Percentiles rank a stretch among this genome's conserved stretches.
phyloP scores from a whole-genome alignment of 1,140 invertebrate species.

The Brachystomella parvula region DNA sequence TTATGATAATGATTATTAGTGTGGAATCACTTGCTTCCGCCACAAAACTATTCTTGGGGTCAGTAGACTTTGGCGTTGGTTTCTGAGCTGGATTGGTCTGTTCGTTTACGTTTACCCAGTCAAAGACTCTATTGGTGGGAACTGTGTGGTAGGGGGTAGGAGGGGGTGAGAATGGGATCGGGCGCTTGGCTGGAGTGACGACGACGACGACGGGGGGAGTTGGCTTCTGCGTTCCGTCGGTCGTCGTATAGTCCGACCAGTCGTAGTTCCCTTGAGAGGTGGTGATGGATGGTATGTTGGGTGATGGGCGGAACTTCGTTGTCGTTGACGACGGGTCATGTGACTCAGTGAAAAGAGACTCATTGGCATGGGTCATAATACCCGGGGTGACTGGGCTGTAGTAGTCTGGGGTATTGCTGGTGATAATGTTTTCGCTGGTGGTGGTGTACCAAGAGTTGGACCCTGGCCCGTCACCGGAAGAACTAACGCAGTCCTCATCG shows the following conservation, averaged over 20 bases:
- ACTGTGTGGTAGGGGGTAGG: constrained; percentile 44
- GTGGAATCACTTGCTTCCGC: constrained; percentile 46
- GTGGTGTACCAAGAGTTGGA: constrained; percentile 5
- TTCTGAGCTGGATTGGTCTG: neutral
- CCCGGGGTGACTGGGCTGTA: constrained; percentile 1
- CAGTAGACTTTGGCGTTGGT: neutral
- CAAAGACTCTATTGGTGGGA: constrained; percentile 26
- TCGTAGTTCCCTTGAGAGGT: constrained; percentile 36
- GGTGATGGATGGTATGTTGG: constrained; percentile 10
- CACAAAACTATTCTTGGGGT: constrained; percentile 8
- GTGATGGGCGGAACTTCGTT: neutral
- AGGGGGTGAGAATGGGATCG: constrained; percentile 44
- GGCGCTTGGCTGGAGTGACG: neutral
- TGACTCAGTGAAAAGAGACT: neutral
- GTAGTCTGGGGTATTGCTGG: neutral
- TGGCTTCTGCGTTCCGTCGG: neutral
- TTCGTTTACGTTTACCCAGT: neutral
- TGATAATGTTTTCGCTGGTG: constrained; percentile 15
- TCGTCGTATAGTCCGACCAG: constrained; percentile 37
- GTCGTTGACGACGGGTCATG: neutral
- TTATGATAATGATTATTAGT: constrained; percentile 72
- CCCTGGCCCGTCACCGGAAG: constrained; percentile 20
- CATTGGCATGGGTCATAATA: neutral
- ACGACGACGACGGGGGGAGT: neutral
- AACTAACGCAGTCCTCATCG: constrained; percentile 51